Percentiles rank a stretch among this genome's conserved stretches.
Evolutionary conservation across 2,888 invertebrate genomes (phyloP).

Genomic region (Drosophila borealis): DNA sequence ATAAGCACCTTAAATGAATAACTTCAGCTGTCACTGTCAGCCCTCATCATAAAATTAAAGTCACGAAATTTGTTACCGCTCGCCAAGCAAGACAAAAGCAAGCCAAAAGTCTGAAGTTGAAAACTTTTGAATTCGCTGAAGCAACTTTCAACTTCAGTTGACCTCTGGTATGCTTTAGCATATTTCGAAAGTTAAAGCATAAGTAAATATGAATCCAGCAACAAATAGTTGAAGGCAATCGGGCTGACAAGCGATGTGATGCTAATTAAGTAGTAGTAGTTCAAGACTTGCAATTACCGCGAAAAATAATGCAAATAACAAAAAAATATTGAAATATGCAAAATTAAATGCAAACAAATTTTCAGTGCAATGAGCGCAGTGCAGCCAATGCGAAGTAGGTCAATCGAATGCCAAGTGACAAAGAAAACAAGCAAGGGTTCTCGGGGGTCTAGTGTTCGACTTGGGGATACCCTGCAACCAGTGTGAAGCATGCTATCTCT

Average conservation of each 20-base stretch:
- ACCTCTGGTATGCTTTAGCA: slow-evolving; percentile 4
- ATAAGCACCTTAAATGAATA: background rate
- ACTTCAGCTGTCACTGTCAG: slow-evolving; percentile 1
- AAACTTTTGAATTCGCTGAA: slow-evolving; percentile 3
- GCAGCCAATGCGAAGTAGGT: slow-evolving; percentile 10
- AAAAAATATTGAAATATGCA: slow-evolving; percentile 2
- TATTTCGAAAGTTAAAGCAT: slow-evolving; percentile 6
- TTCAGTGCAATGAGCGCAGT: background rate
- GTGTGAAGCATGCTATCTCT: too few relatives aligned
- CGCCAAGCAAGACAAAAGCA: background rate
- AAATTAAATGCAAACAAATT: background rate
- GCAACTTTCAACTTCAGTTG: background rate
- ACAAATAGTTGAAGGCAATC: slow-evolving; percentile 32
- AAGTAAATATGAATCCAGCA: background rate
- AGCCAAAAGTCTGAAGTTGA: background rate
- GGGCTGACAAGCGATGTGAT: slow-evolving; percentile 11
- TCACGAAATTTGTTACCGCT: background rate
- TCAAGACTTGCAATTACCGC: slow-evolving; percentile 13
- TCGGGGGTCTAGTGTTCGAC: too few relatives aligned
- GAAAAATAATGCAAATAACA: background rate
- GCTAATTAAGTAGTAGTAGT: slow-evolving; percentile 26
- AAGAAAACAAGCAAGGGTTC: background rate
- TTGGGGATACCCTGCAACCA: too few relatives aligned
- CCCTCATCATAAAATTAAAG: slow-evolving; percentile 1
- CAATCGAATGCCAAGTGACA: slow-evolving; percentile 13